Evolutionary conservation across 2,888 invertebrate genomes (phyloP).

Genomic region (Andrena haemorrhoa): DNA sequence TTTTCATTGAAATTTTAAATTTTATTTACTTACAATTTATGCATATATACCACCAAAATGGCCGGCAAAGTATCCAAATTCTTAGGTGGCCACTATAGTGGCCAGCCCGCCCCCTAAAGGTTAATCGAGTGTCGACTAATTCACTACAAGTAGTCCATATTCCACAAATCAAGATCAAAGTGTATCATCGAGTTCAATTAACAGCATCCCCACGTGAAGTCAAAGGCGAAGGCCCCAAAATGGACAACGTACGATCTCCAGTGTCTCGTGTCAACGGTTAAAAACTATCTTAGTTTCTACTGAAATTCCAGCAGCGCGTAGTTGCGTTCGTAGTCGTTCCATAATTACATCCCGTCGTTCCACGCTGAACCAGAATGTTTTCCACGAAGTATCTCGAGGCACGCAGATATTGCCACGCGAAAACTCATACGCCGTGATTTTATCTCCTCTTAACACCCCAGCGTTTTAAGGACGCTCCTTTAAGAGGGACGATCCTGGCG

Average conservation of each 20-base stretch:
- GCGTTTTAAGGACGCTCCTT: conserved; percentile 29
- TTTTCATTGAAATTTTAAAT: too few relatives aligned
- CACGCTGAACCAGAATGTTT: conserved; percentile 24
- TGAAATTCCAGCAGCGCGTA: conserved; percentile 17
- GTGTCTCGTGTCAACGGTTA: conserved; percentile 10
- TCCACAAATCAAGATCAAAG: background rate
- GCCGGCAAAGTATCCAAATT: too few relatives aligned
- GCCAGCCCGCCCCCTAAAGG: too few relatives aligned
- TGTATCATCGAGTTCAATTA: background rate
- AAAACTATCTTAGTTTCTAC: conserved; percentile 24
- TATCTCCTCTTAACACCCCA: conserved; percentile 44
- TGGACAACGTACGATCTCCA: background rate
- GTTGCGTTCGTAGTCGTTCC: conserved; percentile 11
- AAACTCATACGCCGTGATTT: conserved; percentile 33
- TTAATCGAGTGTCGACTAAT: too few relatives aligned
- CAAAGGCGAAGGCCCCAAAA: background rate
- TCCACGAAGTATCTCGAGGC: conserved; percentile 40
- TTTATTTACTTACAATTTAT: too few relatives aligned
- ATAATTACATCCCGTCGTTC: conserved; percentile 43
- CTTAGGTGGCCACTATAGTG: too few relatives aligned
- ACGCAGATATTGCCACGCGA: conserved; percentile 18
- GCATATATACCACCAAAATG: too few relatives aligned
- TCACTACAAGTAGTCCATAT: too few relatives aligned
- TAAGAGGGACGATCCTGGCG: conserved; percentile 23
- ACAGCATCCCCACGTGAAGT: too few relatives aligned